Conservation (phyloP, 2,113 vertebrate genomes). For the Tupaia chinensis region DNA sequence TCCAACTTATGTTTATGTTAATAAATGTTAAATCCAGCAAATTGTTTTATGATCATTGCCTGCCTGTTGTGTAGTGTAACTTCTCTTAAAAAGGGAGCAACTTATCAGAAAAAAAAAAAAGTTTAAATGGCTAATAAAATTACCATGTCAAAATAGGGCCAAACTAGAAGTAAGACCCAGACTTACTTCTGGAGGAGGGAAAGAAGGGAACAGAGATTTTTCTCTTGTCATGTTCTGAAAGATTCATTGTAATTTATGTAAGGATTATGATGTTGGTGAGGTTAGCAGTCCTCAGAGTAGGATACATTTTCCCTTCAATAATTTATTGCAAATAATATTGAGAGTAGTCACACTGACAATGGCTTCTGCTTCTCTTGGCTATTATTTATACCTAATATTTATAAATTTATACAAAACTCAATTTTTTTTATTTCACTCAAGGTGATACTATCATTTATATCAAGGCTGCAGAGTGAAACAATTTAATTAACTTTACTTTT, state of each 20-base stretch:
- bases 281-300: neutral
- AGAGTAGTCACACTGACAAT: conserved; percentile 19
- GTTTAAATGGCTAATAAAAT: conserved; percentile 43
- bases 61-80: neutral
- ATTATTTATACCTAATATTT: conserved; percentile 47
- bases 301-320: neutral
- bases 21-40: conserved; percentile 9
- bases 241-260: neutral
- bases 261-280: neutral
- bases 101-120: conserved; percentile 59
- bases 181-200: no score
- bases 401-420: conserved; percentile 38
- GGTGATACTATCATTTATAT: conserved; percentile 30
- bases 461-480: neutral
- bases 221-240: neutral
- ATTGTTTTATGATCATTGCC: conserved; percentile 28
- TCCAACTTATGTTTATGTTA: conserved; percentile 32
- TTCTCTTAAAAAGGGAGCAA: conserved; percentile 41
- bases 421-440: conserved; percentile 41
- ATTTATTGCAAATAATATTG: conserved; percentile 20
- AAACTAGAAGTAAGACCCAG: conserved; percentile 28
- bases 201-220: conserved; percentile 4
- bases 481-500: conserved; percentile 22
- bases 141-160: neutral
- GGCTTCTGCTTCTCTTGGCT: conserved; percentile 24